Evolutionary conservation across 1,140 invertebrate genomes (phyloP), one percentile per base, ranked within the genome.

Genomic region (Dendrolimus kikuchii): DNA sequence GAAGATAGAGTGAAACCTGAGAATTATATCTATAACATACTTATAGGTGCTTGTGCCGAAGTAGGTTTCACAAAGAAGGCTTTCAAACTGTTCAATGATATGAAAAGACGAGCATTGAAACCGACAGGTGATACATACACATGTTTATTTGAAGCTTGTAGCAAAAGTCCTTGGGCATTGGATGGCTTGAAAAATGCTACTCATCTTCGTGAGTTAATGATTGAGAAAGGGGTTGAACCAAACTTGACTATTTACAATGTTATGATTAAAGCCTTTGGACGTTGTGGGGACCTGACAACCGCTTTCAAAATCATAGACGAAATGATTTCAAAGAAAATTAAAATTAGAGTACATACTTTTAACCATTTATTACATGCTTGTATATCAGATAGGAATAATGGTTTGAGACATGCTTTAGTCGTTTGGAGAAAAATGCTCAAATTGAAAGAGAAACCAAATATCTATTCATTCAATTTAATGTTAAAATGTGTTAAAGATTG

Each of bases 251-350:
- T 94, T 74, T 97, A 95, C 64, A 93, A 96, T 90, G 90, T 93
- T 5, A 93, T 98, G 92, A 94, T 98, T 6, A 98, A 96, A 89
- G 95, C 95, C 4, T 98, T 95, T 89, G 95, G 94, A 4, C 84
- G 92, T 59, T 94, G 94, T 86, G 92, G 93, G 5, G 92, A 96
- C 76, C 67, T 96, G 7, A 55, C 89, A 48, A 92, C 90, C 49
- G 94, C 95, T 5, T 97, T 97, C 86, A 61, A 89, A 70, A 72
- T 98, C 51, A 92, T 94, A 6, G 95, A 98, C 88, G 93, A 97
- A 89, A 96, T 97, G 93, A 64, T 86, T 2, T 86, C 91, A 40
- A 92, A 92, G 49, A 86, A 90, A 49, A 77, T 94, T n/a, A 73
- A 81, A 47, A 81, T 94, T n/a, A 90, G 88, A 68, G 82, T 88